phyloP scores from a whole-genome alignment of 2,797 vertebrate species.

The Scleropages formosus region DNA sequence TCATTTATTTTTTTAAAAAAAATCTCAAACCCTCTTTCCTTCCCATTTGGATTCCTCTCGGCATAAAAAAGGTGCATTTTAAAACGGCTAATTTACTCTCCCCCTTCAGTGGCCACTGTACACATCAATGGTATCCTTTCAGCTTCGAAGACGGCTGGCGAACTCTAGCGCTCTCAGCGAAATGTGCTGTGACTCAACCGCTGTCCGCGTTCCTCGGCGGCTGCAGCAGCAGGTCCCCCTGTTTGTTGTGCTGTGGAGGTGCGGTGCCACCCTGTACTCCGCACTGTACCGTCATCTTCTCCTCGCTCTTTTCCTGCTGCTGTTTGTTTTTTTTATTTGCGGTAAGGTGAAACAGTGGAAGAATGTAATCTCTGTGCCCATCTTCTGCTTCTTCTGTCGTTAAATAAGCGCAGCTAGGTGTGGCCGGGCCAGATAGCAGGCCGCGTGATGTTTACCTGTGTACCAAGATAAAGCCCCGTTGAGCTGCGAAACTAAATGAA shows the following conservation, averaged over 20 bases:
- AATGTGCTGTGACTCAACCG: conserved; percentile 8
- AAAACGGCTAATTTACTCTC: too few relatives aligned
- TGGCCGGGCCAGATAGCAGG: conserved; percentile 34
- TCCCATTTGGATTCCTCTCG: conserved; percentile 15
- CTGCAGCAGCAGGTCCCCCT: background rate
- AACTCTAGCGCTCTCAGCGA: background rate
- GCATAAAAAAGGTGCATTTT: background rate
- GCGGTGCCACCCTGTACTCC: background rate
- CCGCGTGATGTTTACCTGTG: conserved; percentile 46
- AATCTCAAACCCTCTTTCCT: background rate
- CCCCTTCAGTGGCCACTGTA: background rate
- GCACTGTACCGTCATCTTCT: background rate
- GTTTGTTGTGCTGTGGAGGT: background rate
- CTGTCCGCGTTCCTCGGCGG: background rate
- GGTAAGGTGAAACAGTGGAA: conserved; percentile 26
- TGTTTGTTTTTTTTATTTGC: background rate
- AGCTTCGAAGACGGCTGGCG: background rate
- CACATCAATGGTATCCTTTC: conserved; percentile 19
- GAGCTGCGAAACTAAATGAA: conserved; percentile 45
- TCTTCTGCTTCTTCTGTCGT: conserved; percentile 35
- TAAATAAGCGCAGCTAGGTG: conserved; percentile 41
- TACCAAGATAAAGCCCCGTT: conserved; percentile 41
- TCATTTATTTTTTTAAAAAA: too few relatives aligned
- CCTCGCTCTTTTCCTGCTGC: background rate
- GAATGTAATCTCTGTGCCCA: background rate